Conservation (phyloP, 2,113 vertebrate genomes). For the Spilogale gracilis region DNA sequence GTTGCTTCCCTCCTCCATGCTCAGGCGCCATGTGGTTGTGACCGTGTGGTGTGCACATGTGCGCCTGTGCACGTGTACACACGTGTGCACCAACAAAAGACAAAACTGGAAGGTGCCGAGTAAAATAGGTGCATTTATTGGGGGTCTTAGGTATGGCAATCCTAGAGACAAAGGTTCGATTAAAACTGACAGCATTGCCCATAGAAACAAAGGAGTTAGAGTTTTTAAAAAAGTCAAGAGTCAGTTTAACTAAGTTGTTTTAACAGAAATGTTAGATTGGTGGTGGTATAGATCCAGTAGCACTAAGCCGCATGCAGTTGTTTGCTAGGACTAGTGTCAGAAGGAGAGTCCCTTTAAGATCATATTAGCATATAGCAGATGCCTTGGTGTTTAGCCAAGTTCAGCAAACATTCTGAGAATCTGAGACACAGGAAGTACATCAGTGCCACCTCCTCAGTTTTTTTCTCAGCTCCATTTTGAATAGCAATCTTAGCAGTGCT, state of each 20-base stretch:
- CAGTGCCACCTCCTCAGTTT: neutral
- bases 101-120: neutral
- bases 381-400: neutral
- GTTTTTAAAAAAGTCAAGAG: neutral
- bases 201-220: neutral
- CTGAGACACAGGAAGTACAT: neutral
- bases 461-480: neutral
- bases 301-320: neutral
- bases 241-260: neutral
- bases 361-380: neutral
- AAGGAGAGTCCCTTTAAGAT: neutral
- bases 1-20: neutral
- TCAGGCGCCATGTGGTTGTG: rapidly evolving
- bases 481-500: neutral
- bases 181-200: neutral
- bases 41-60: rapidly evolving
- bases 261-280: neutral
- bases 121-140: neutral
- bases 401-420: neutral
- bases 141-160: neutral
- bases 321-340: neutral
- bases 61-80: rapidly evolving
- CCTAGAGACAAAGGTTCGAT: neutral
- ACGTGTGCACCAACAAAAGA: neutral
- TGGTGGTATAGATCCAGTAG: neutral